phyloP scores from a whole-genome alignment of 1,140 invertebrate genomes.

The Lucilia cuprina region DNA sequence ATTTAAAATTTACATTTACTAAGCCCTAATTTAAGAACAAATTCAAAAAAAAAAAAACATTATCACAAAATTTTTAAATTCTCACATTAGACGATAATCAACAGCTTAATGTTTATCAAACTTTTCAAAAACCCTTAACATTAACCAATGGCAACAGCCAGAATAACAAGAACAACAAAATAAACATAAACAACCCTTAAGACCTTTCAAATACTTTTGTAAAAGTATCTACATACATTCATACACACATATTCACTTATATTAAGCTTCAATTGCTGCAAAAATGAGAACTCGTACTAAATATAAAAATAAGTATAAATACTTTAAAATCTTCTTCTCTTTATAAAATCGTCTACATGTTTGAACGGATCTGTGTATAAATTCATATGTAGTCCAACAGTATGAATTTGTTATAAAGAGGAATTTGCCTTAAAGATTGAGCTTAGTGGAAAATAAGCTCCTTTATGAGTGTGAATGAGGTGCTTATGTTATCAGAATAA shows the following conservation, averaged over 20 bases:
- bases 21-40: no score
- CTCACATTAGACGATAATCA: neutral
- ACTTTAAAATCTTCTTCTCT: neutral
- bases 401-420: constrained; percentile 13
- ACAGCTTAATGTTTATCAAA: neutral
- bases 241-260: neutral
- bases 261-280: neutral
- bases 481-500: neutral
- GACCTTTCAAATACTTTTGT: no score
- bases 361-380: neutral
- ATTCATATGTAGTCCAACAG: neutral
- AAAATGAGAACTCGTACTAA: no score
- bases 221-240: no score
- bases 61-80: neutral
- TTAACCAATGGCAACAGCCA: neutral
- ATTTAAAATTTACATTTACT: no score
- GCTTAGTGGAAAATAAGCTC: constrained; percentile 27
- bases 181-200: neutral
- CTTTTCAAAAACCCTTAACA: no score
- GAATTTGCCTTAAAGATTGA: constrained; percentile 31
- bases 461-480: neutral
- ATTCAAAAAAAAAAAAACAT: no score
- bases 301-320: neutral
- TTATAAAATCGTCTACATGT: neutral
- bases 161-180: neutral